phyloP scores from a whole-genome alignment of 1,140 invertebrate genomes.

The Dendroctonus valens region DNA sequence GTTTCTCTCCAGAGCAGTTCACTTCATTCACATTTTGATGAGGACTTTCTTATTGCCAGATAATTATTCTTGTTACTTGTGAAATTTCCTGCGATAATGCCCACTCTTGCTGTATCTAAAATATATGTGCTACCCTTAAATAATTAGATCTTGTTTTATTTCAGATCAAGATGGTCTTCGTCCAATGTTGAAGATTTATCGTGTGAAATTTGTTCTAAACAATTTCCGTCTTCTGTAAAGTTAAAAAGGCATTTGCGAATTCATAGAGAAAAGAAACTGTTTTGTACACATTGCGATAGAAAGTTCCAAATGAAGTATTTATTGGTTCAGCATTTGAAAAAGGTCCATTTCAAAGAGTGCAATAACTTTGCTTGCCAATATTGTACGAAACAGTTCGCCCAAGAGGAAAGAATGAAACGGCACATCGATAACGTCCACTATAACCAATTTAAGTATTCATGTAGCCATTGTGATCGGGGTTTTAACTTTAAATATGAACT shows the following conservation, averaged over 20 bases:
- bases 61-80: too few species aligned
- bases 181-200: not conserved
- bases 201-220: slow-evolving; percentile 16
- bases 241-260: slow-evolving; percentile 16
- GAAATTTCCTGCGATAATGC: too few species aligned
- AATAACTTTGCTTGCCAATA: slow-evolving; percentile 17
- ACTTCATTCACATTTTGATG: too few species aligned
- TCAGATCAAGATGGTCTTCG: not conserved
- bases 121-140: too few species aligned
- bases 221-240: slow-evolving; percentile 2
- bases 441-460: slow-evolving; percentile 21
- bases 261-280: slow-evolving; percentile 20
- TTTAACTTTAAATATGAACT: slow-evolving; percentile 22
- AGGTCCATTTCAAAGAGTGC: slow-evolving; percentile 30
- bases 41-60: too few species aligned
- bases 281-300: slow-evolving; percentile 14
- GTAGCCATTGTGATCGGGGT: slow-evolving; percentile 19
- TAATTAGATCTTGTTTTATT: not conserved
- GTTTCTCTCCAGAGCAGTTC: too few species aligned
- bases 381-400: slow-evolving; percentile 21
- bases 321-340: slow-evolving; percentile 14
- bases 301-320: slow-evolving; percentile 19
- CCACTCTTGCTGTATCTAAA: too few species aligned
- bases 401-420: slow-evolving; percentile 15
- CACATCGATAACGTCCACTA: slow-evolving; percentile 26